These are phyloP conservation scores for Apostichopus japonicus DNA, from an alignment of 35 echinoderm and acorn worm species.

Conservation along the genomic window DNA sequence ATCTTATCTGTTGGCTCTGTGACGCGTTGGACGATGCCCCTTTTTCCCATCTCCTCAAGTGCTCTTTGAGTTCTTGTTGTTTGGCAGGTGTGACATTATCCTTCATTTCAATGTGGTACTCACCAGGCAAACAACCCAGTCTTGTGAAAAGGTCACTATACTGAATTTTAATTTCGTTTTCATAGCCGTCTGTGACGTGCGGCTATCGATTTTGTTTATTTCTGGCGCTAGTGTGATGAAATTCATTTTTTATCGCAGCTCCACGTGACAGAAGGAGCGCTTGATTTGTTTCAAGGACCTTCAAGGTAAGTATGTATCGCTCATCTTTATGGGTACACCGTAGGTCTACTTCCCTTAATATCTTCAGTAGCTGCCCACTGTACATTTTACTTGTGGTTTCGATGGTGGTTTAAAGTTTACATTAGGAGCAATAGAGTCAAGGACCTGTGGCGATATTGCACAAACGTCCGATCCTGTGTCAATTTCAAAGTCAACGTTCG, in stretches of 20 bases:
- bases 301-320: slow-evolving; percentile 29
- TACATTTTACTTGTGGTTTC: background rate
- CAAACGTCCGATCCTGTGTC: slow-evolving; percentile 33
- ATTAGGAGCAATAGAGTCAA: background rate
- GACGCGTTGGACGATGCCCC: no score
- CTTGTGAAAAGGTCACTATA: slow-evolving; percentile 46
- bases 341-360: slow-evolving; percentile 26
- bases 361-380: background rate
- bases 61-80: background rate
- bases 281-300: slow-evolving; percentile 41
- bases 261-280: background rate
- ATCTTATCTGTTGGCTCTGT: no score
- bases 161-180: slow-evolving; percentile 23
- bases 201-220: background rate
- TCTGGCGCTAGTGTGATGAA: background rate
- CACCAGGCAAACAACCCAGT: slow-evolving; percentile 42
- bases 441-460: slow-evolving; percentile 39
- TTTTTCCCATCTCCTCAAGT: no score
- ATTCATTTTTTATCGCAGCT: slow-evolving; percentile 42
- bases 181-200: background rate
- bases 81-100: slow-evolving; percentile 28
- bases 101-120: slow-evolving; percentile 52
- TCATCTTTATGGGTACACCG: slow-evolving; percentile 14
- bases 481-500: slow-evolving; percentile 37
- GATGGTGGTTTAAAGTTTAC: slow-evolving; percentile 4